phyloP scores from a whole-genome alignment of 2,113 vertebrate species.

The Forbesichthys agassizii region DNA sequence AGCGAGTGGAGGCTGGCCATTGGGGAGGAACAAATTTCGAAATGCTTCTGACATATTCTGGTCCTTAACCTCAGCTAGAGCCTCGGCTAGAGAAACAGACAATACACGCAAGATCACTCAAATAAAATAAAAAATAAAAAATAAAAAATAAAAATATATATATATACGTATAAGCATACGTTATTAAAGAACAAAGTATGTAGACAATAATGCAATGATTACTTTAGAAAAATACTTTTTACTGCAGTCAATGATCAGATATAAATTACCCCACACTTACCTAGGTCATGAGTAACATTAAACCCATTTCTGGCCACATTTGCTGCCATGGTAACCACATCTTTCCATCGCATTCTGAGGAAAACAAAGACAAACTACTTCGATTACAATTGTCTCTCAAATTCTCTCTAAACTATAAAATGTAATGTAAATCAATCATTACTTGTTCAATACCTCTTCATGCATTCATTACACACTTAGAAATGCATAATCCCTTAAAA shows the following conservation, averaged over 20 bases:
- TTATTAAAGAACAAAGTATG: not conserved
- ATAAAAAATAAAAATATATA: not conserved
- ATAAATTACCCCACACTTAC: conserved; percentile 70
- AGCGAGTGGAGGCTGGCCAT: conserved; percentile 77
- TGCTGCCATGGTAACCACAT: conserved; percentile 84
- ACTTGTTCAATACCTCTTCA: not conserved
- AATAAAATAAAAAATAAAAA: not conserved
- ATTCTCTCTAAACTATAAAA: not conserved
- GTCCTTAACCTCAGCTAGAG: conserved; percentile 80
- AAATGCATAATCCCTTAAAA: not conserved
- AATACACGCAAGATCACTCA: not conserved
- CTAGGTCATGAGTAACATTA: conserved; percentile 92
- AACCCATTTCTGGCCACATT: conserved; percentile 89
- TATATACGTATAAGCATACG: not conserved
- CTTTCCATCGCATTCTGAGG: conserved; percentile 84
- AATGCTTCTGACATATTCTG: conserved; percentile 82
- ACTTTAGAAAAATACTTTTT: not conserved
- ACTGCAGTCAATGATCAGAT: conserved; percentile 6
- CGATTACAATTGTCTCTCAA: not conserved
- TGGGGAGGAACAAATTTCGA: conserved; percentile 83
- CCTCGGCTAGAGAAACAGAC: conserved; percentile 77
- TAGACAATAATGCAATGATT: not conserved
- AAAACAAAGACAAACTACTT: conserved; percentile 17
- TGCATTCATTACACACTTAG: not conserved
- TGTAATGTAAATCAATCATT: not conserved